These are phyloP conservation scores for Melanostoma mellinum DNA, from an alignment of 2,888 invertebrate genomes.

Conservation along the genomic window DNA sequence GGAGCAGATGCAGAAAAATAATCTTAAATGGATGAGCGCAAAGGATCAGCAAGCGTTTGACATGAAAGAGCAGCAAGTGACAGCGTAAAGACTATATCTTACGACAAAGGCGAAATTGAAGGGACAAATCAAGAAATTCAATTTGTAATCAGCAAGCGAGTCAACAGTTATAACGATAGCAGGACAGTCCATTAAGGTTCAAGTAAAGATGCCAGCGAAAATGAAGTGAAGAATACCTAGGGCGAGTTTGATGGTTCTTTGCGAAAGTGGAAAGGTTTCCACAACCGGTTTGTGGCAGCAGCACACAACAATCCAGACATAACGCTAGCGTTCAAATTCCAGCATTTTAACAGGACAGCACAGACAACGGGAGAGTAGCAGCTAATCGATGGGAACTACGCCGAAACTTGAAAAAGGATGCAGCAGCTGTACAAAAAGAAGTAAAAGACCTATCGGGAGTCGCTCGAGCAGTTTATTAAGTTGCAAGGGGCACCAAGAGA, in stretches of 20 bases:
- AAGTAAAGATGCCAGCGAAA: not conserved
- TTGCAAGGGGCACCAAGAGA: no score
- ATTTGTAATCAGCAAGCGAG: no score
- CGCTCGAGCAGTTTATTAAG: constrained; percentile 1
- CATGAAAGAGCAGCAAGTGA: no score
- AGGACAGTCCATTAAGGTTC: no score
- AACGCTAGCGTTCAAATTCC: not conserved
- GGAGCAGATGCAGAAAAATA: no score
- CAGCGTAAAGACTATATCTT: no score
- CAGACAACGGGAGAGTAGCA: not conserved
- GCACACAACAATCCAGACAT: not conserved
- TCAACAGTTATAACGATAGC: no score
- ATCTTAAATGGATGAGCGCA: no score
- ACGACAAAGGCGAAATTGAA: no score
- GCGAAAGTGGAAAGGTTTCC: not conserved
- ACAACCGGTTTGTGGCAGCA: not conserved
- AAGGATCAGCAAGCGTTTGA: no score
- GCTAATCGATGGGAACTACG: not conserved
- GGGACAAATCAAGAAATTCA: no score
- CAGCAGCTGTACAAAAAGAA: not conserved
- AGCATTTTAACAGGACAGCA: not conserved
- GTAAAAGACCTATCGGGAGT: not conserved
- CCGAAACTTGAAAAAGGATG: not conserved
- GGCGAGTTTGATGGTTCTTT: not conserved
- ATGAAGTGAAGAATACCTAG: not conserved